phyloP scores from a whole-genome alignment of 92 coral and sea anemone genomes.

The Galaxea fascicularis region DNA sequence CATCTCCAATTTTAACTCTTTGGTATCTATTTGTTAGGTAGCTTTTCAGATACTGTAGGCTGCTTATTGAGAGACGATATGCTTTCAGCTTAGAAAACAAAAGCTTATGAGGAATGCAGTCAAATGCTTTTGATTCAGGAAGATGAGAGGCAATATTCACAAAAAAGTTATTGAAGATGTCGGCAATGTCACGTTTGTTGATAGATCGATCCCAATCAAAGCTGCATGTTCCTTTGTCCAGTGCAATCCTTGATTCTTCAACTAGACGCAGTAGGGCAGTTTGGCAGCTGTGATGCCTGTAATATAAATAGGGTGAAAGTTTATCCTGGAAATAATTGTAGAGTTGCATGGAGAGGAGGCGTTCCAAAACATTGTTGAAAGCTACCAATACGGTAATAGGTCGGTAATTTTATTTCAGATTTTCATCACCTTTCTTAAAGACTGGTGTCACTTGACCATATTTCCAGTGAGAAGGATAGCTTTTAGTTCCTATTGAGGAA shows the following conservation, averaged over 20 bases:
- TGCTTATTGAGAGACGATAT: slow-evolving; percentile 15
- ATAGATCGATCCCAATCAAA: neutral
- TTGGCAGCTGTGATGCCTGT: neutral
- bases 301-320: neutral
- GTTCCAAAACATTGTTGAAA: neutral
- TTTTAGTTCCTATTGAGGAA: too few species aligned
- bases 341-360: neutral
- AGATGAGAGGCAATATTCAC: too few species aligned
- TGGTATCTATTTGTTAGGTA: slow-evolving; percentile 4
- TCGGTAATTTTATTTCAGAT: too few species aligned
- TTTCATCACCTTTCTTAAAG: too few species aligned
- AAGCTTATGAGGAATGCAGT: neutral
- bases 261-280: neutral
- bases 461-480: too few species aligned
- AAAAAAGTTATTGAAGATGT: too few species aligned
- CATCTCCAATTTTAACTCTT: slow-evolving; percentile 17
- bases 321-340: neutral
- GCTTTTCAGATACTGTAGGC: neutral
- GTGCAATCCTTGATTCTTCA: neutral
- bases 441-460: too few species aligned
- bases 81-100: slow-evolving; percentile 3
- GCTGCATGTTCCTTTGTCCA: too few species aligned
- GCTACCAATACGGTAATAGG: too few species aligned
- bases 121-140: slow-evolving; percentile 1
- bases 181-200: too few species aligned